phyloP scores from a whole-genome alignment of 1,140 invertebrate species.

The Drosophila triauraria region DNA sequence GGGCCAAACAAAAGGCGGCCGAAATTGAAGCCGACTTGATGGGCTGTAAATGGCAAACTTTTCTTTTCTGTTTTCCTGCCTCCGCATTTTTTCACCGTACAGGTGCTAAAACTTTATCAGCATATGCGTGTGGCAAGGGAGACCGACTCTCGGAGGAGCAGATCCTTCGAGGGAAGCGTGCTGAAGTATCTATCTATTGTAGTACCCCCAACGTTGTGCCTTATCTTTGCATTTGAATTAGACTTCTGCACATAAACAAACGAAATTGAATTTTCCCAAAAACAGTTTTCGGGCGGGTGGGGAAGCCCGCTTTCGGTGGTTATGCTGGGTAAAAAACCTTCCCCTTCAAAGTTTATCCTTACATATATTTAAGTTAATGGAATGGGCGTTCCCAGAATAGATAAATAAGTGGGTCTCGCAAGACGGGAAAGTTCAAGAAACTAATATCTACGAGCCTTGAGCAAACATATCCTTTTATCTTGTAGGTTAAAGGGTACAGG shows the following conservation, averaged over 20 bases:
- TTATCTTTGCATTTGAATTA: constrained; percentile 80
- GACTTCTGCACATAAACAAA: constrained; percentile 67
- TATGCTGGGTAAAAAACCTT: constrained; percentile 5
- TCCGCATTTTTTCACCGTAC: constrained; percentile 19
- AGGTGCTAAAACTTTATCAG: constrained; percentile 63
- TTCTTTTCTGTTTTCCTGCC: constrained; percentile 53
- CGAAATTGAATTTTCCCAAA: constrained; percentile 72
- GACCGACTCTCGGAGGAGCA: constrained; percentile 8
- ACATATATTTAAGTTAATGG: constrained; percentile 22
- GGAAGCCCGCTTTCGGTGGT: constrained; percentile 9
- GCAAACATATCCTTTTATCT: neutral
- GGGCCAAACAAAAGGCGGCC: constrained; percentile 50
- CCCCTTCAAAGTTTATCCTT: constrained; percentile 9
- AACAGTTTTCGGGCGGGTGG: constrained; percentile 31
- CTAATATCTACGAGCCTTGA: neutral
- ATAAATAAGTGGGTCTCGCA: neutral
- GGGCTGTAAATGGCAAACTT: constrained; percentile 78
- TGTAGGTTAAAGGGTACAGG: neutral
- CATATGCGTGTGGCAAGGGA: constrained; percentile 40
- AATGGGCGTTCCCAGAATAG: constrained; percentile 7
- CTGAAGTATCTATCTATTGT: constrained; percentile 65
- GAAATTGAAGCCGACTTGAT: constrained; percentile 71
- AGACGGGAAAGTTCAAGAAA: constrained; percentile 1
- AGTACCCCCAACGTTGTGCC: constrained; percentile 55
- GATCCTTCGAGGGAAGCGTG: constrained; percentile 27